Conservation (phyloP, 2,888 invertebrate species). For the Rhogogaster chlorosoma region DNA sequence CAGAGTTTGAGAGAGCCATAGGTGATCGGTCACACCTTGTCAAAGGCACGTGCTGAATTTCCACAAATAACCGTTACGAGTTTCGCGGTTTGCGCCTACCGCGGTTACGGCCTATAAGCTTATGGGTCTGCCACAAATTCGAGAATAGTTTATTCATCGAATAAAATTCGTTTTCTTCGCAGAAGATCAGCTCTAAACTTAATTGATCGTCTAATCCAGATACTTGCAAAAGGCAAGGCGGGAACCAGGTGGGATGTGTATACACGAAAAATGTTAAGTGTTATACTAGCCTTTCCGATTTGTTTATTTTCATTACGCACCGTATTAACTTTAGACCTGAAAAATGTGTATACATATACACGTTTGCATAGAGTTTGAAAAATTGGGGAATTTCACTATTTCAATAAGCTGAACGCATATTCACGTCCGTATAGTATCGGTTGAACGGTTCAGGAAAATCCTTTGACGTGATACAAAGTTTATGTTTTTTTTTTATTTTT, state of each 20-base stretch:
- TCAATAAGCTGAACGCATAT: background rate
- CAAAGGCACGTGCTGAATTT: conserved; percentile 42
- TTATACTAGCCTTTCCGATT: background rate
- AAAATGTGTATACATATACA: background rate
- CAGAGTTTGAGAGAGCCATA: background rate
- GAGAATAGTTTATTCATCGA: background rate
- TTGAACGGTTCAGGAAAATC: background rate
- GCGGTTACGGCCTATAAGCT: background rate
- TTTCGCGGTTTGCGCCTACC: background rate
- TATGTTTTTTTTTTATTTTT: background rate
- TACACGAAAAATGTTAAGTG: background rate
- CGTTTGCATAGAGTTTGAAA: background rate
- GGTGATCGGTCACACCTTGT: conserved; percentile 42
- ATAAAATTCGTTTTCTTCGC: background rate
- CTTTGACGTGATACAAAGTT: background rate
- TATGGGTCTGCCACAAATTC: background rate
- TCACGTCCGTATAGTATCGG: background rate
- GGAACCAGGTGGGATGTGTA: background rate
- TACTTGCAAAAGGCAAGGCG: background rate
- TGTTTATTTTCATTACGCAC: background rate
- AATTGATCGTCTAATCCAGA: background rate
- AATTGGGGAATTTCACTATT: background rate
- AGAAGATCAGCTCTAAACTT: background rate
- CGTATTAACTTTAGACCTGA: background rate
- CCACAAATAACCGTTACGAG: conserved; percentile 40